phyloP scores from a whole-genome alignment of 1,140 invertebrate genomes.

The Brachionus rotundiformis region DNA sequence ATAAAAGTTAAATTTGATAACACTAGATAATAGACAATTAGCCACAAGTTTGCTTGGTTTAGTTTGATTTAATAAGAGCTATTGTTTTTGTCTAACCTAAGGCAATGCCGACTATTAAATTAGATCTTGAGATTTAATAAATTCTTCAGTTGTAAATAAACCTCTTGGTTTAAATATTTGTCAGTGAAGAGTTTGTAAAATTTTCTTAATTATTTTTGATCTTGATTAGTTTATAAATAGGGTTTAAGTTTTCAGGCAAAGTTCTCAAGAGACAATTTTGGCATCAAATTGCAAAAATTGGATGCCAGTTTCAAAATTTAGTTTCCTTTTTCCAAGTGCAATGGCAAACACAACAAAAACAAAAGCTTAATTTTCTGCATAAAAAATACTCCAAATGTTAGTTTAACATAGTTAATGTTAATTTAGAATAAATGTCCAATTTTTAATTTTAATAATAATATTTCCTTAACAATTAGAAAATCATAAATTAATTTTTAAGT shows the following conservation, averaged over 20 bases:
- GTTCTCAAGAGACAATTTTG: too few species aligned
- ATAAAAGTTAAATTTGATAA: slow-evolving; percentile 3
- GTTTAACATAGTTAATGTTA: not conserved
- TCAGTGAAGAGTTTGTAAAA: not conserved
- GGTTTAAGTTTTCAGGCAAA: not conserved
- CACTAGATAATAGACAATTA: not conserved
- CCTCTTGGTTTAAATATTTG: not conserved
- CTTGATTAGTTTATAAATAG: not conserved
- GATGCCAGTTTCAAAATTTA: too few species aligned
- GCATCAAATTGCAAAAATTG: too few species aligned
- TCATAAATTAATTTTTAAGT: too few species aligned
- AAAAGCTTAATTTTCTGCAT: too few species aligned
- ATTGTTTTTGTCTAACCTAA: not conserved
- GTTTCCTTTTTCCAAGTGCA: too few species aligned
- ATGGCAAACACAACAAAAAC: too few species aligned
- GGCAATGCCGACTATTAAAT: not conserved
- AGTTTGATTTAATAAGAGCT: not conserved
- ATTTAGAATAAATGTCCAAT: too few species aligned
- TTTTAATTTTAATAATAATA: too few species aligned
- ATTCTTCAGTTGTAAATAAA: not conserved
- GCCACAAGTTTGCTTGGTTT: not conserved
- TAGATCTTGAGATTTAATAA: not conserved
- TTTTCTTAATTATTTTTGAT: not conserved
- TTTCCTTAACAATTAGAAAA: too few species aligned
- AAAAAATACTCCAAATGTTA: too few species aligned